Conservation (phyloP, 2,113 vertebrate species). For the Reinhardtius hippoglossoides region DNA sequence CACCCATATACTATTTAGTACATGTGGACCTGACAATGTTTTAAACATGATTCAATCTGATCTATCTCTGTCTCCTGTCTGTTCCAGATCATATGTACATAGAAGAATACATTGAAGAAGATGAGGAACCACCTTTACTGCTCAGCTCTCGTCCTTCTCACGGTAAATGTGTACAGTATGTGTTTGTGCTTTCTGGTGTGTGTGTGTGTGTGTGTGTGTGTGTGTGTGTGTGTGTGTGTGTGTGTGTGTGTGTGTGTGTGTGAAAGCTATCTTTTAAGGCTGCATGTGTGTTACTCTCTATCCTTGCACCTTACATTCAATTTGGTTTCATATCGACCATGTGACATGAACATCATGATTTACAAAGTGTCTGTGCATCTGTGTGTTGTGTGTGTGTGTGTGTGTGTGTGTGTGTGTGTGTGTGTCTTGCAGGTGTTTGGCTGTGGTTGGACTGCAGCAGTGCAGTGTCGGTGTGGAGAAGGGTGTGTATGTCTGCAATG, state of each 20-base stretch:
- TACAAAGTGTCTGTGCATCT: neutral
- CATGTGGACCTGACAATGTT: neutral
- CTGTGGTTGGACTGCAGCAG: slow-evolving; percentile 68
- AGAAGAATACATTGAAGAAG: slow-evolving; percentile 83
- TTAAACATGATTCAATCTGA: neutral
- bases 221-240: neutral
- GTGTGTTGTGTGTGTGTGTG: no score
- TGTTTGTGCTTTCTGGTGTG: neutral
- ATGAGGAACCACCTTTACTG: slow-evolving; percentile 83
- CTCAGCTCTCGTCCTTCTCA: slow-evolving; percentile 76
- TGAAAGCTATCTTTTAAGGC: neutral
- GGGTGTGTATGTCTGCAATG: slow-evolving; percentile 82
- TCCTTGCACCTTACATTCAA: neutral
- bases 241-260: neutral
- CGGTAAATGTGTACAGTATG: slow-evolving; percentile 59
- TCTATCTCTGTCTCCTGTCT: neutral
- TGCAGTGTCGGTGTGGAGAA: slow-evolving; percentile 73
- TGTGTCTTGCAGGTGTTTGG: slow-evolving; percentile 67
- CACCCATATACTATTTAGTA: neutral
- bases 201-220: neutral
- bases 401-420: slow-evolving; percentile 23
- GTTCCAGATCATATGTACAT: slow-evolving; percentile 82
- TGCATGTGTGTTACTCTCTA: neutral
- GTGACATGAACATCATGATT: neutral
- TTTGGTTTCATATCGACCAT: neutral